These are phyloP conservation scores for Protula sp. DNA, from an alignment of 2,888 invertebrate species.

Conservation along the genomic window DNA sequence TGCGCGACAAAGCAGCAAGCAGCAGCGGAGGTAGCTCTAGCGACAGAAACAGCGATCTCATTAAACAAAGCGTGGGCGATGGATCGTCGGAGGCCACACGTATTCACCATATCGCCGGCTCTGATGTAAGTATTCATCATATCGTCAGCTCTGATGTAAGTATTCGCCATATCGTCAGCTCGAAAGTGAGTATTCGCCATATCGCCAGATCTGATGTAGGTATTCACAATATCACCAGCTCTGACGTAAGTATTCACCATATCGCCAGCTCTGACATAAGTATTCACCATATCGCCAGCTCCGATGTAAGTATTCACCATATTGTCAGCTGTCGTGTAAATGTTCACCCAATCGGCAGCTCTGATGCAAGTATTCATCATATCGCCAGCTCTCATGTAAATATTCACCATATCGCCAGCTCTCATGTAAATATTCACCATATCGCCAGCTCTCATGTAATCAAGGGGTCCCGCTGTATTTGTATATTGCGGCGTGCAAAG, in stretches of 20 bases:
- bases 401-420: too few relatives aligned
- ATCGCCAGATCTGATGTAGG: neutral
- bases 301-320: slow-evolving; percentile 19
- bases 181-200: neutral
- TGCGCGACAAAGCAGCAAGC: neutral
- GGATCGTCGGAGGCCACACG: slow-evolving; percentile 9
- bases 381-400: too few relatives aligned
- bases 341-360: too few relatives aligned
- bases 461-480: too few relatives aligned
- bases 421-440: too few relatives aligned
- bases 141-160: neutral
- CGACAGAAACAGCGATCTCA: slow-evolving; percentile 33
- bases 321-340: slow-evolving; percentile 19
- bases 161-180: neutral
- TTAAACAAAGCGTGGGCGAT: slow-evolving; percentile 27
- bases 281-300: slow-evolving; percentile 8
- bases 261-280: slow-evolving; percentile 20
- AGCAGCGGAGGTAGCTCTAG: slow-evolving; percentile 30
- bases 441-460: too few relatives aligned
- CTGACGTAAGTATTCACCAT: slow-evolving; percentile 19
- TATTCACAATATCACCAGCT: slow-evolving; percentile 6
- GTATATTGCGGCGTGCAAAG: too few relatives aligned
- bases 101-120: neutral
- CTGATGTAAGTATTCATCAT: neutral
- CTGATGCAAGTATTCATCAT: too few relatives aligned